phyloP scores from a whole-genome alignment of 2,888 invertebrate species.

The Harpagoxenus sublaevis region DNA sequence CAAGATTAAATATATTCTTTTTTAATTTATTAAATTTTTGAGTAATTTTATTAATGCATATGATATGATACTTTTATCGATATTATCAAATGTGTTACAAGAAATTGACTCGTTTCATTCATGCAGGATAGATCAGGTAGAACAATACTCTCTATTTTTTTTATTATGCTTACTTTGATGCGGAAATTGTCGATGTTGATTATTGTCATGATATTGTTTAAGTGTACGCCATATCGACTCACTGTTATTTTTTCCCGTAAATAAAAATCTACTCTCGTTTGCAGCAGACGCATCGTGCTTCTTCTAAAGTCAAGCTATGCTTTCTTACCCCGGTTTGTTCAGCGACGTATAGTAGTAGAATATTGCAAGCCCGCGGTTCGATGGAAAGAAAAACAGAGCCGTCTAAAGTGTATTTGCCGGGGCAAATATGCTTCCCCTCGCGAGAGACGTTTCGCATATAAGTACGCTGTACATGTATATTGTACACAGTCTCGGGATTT shows the following conservation, averaged over 20 bases:
- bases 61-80: background rate
- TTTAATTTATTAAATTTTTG: background rate
- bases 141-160: background rate
- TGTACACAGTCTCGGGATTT: slow-evolving; percentile 19
- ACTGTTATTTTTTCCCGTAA: slow-evolving; percentile 21
- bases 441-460: slow-evolving; percentile 50
- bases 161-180: background rate
- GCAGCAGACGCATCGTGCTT: background rate
- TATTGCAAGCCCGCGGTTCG: slow-evolving; percentile 52
- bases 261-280: slow-evolving; percentile 34
- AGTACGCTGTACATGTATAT: background rate
- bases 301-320: slow-evolving; percentile 28
- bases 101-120: background rate
- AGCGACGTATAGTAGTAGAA: slow-evolving; percentile 42
- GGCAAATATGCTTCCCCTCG: slow-evolving; percentile 60
- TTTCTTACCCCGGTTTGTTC: slow-evolving; percentile 50
- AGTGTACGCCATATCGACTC: background rate
- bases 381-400: slow-evolving; percentile 62
- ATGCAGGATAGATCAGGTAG: background rate
- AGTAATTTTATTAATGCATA: background rate
- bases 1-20: background rate
- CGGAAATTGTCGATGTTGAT: background rate
- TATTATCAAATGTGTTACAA: background rate
- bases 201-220: background rate
- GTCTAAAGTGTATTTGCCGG: slow-evolving; percentile 57